Evolutionary conservation across 2,888 invertebrate genomes (phyloP).

Genomic region (Cordilura impudica): DNA sequence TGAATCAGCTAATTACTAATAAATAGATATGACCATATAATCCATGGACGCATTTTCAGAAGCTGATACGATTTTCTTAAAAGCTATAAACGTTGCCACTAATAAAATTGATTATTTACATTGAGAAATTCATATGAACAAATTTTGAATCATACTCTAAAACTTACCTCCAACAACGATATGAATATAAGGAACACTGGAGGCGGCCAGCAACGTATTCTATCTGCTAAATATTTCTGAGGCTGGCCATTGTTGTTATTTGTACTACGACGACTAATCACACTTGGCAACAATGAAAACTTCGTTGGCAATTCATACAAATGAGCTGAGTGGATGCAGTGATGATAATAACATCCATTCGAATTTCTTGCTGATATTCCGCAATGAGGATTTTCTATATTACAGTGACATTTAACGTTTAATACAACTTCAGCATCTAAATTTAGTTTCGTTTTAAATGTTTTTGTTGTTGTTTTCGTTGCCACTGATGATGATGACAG

Average conservation of each 20-base stretch:
- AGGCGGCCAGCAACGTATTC: constrained; percentile 96
- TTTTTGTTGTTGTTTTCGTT: background rate
- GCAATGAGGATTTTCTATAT: constrained; percentile 20
- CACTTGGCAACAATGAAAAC: constrained; percentile 55
- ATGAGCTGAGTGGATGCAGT: constrained; percentile 37
- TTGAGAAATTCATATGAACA: too few species aligned
- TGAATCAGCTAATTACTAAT: too few species aligned
- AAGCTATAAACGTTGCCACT: too few species aligned
- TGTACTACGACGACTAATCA: background rate
- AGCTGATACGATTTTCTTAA: too few species aligned
- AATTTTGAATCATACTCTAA: too few species aligned
- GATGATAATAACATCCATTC: constrained; percentile 32
- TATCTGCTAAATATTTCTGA: constrained; percentile 93
- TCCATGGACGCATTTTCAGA: too few species aligned
- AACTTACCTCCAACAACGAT: constrained; percentile 93
- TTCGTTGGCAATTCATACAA: constrained; percentile 56
- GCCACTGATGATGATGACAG: background rate
- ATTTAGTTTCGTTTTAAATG: constrained; percentile 12
- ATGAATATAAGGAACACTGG: constrained; percentile 95
- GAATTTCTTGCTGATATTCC: constrained; percentile 16
- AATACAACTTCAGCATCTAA: constrained; percentile 56
- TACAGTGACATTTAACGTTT: constrained; percentile 53
- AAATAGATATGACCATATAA: too few species aligned
- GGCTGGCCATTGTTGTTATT: constrained; percentile 37
- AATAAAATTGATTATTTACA: too few species aligned